These are phyloP conservation scores for Plectropomus leopardus DNA, from an alignment of 2,113 vertebrate species.

Conservation along the genomic window DNA sequence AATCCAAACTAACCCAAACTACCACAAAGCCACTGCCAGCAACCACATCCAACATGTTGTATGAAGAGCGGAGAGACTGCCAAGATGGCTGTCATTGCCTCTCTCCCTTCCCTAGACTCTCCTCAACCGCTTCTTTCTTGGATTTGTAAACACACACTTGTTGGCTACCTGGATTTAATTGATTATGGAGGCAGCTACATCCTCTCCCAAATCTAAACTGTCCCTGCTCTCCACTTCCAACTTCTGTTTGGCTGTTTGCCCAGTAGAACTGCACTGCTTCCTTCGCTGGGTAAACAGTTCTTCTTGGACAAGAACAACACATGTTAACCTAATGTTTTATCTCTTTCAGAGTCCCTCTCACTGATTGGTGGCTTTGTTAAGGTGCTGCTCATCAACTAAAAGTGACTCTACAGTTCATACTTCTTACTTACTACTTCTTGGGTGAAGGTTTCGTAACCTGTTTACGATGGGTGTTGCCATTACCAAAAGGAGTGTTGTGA, in stretches of 20 bases:
- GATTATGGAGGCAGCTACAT: background rate
- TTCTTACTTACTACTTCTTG: background rate
- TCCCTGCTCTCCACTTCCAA: background rate
- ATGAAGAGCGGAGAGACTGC: constrained; percentile 7
- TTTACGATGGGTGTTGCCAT: background rate
- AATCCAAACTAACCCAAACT: background rate
- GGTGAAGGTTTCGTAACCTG: background rate
- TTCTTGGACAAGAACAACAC: background rate
- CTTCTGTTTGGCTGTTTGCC: background rate
- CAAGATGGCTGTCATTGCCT: background rate
- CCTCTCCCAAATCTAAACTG: background rate
- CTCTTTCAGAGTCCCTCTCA: background rate
- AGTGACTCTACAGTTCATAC: background rate
- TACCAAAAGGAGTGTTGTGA: background rate
- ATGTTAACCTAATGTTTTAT: background rate
- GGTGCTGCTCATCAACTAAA: background rate
- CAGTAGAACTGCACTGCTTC: background rate
- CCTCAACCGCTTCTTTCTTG: background rate
- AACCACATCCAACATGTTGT: background rate
- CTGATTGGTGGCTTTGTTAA: background rate
- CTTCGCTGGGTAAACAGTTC: background rate
- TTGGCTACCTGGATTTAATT: constrained; percentile 4
- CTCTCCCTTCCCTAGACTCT: background rate
- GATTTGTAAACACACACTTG: constrained; percentile 7
- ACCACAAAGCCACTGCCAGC: background rate